Percentiles rank a stretch among this genome's conserved stretches.
Conservation (phyloP, 2,113 vertebrate species). For the Sapayoa aenigma region DNA sequence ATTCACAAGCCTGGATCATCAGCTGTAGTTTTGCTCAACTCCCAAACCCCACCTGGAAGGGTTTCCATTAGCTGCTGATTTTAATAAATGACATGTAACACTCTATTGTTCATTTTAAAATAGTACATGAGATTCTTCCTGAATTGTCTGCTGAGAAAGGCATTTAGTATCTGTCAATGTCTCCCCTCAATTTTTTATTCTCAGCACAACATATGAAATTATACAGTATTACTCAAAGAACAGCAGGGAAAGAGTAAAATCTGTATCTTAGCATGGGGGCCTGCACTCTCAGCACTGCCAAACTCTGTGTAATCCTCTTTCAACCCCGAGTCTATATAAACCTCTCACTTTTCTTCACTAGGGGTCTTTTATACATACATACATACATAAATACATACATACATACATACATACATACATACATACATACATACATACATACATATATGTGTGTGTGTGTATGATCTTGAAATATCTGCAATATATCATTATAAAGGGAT, state of each 20-base stretch:
- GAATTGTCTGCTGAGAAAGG: slow-evolving; percentile 20
- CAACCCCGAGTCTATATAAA: neutral
- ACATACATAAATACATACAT: neutral
- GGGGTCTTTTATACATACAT: neutral
- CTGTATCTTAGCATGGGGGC: neutral
- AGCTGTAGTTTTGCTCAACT: slow-evolving; percentile 13
- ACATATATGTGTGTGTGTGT: too few species aligned
- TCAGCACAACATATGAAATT: slow-evolving; percentile 36
- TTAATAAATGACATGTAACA: slow-evolving; percentile 56
- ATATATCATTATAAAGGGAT: neutral
- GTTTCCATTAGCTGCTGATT: slow-evolving; percentile 56
- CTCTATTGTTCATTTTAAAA: slow-evolving; percentile 55
- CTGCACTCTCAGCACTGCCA: neutral
- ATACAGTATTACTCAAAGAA: slow-evolving; percentile 11
- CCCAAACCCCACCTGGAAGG: slow-evolving; percentile 15
- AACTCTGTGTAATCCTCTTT: neutral
- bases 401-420: too few species aligned
- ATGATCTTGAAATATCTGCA: neutral
- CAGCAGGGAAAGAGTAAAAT: slow-evolving; percentile 12
- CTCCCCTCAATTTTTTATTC: slow-evolving; percentile 13
- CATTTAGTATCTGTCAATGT: slow-evolving; percentile 43
- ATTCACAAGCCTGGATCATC: slow-evolving; percentile 58
- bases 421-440: too few species aligned
- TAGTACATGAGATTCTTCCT: slow-evolving; percentile 45
- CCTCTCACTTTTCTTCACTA: neutral